A percentile compares a stretch with the other conserved stretches of the same genome.
phyloP scores from a whole-genome alignment of 53 echinoderm and acorn worm genomes.

The Hippasteria phrygiana region DNA sequence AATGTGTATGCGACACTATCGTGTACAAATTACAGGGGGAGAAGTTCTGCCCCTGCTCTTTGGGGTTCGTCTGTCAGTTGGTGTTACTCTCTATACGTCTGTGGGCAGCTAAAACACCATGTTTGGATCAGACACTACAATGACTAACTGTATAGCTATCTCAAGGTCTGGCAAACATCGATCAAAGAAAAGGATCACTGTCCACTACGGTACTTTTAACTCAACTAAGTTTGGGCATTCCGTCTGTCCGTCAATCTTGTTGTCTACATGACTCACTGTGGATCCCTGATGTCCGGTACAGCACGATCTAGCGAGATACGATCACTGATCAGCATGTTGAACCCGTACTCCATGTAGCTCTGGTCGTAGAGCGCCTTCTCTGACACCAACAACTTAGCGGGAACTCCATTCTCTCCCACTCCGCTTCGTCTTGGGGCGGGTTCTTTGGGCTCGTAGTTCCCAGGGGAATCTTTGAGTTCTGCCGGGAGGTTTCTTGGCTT shows the following conservation, averaged over 20 bases:
- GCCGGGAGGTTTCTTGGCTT: constrained; percentile 31
- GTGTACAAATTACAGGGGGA: too few relatives aligned
- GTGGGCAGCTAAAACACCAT: too few relatives aligned
- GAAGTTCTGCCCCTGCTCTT: too few relatives aligned
- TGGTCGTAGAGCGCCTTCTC: constrained; percentile 73
- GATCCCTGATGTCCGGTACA: constrained; percentile 85
- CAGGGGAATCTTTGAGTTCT: constrained; percentile 68
- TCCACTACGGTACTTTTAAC: too few relatives aligned
- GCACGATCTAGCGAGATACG: constrained; percentile 85
- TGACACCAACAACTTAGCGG: constrained; percentile 62
- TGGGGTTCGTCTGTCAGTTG: too few relatives aligned
- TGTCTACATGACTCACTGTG: constrained; percentile 80
- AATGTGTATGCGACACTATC: too few relatives aligned
- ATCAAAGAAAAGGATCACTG: too few relatives aligned
- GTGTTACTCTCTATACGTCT: too few relatives aligned
- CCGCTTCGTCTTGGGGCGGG: constrained; percentile 67
- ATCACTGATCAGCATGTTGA: constrained; percentile 97
- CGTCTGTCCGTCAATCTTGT: background rate
- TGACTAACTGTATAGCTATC: too few relatives aligned
- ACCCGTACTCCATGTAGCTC: constrained; percentile 89
- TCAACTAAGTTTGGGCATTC: background rate
- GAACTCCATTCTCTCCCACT: constrained; percentile 84
- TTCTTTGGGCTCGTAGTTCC: constrained; percentile 84
- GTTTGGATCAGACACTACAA: too few relatives aligned
- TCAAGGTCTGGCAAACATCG: too few relatives aligned